Evolutionary conservation across 2,888 invertebrate species (phyloP).

Genomic region (Caenorhabditis sp.): DNA sequence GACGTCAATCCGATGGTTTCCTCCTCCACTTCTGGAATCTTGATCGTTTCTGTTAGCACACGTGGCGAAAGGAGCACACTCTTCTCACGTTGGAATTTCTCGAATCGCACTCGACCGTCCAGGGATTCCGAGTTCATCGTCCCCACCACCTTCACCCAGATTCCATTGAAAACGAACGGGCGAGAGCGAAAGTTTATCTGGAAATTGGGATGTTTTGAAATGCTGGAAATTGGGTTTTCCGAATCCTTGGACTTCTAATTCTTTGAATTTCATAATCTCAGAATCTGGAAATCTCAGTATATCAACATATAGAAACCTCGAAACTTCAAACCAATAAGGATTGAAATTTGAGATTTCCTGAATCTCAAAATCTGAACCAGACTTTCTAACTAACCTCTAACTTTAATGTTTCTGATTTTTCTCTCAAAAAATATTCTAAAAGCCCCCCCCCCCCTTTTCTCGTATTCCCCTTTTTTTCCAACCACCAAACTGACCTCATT

Average conservation of each 20-base stretch:
- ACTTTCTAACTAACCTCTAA: too few species aligned
- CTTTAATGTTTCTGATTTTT: too few species aligned
- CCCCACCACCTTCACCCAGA: conserved; percentile 64
- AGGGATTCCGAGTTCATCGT: conserved; percentile 51
- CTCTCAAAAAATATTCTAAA: too few species aligned
- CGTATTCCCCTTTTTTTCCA: too few species aligned
- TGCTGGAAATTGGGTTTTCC: too few species aligned
- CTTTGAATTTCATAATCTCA: too few species aligned
- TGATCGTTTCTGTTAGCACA: conserved; percentile 3
- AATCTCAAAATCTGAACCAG: background rate
- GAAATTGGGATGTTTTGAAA: background rate
- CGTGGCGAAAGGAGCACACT: background rate
- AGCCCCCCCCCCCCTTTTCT: too few species aligned
- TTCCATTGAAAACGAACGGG: conserved; percentile 65
- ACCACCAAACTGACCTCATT: conserved; percentile 45
- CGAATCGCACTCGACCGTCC: conserved; percentile 65
- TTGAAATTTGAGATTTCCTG: too few species aligned
- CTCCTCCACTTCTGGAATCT: conserved; percentile 46
- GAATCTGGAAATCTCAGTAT: background rate
- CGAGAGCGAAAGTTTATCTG: conserved; percentile 60
- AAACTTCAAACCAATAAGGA: too few species aligned
- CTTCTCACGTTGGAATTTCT: conserved; percentile 47
- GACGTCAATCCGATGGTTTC: conserved; percentile 39
- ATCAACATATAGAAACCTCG: background rate
- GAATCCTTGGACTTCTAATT: too few species aligned